These are phyloP conservation scores for Yoshiicerus persimilis DNA, from an alignment of 1,140 invertebrate species.

Conservation along the genomic window DNA sequence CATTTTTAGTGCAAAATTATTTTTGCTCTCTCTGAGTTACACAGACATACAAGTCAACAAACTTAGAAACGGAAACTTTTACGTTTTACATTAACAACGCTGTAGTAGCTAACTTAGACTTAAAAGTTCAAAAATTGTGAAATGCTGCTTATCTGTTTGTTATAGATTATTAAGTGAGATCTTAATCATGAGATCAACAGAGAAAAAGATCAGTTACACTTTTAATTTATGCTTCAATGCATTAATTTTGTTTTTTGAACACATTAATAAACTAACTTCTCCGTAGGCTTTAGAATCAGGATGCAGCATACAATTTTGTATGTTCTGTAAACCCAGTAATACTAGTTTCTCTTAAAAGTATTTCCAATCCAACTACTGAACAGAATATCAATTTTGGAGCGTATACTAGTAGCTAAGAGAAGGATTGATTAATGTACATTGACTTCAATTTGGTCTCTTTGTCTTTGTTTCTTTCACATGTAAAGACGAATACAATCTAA, in stretches of 20 bases:
- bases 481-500: conserved; percentile 97
- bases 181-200: neutral
- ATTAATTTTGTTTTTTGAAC: neutral
- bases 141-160: neutral
- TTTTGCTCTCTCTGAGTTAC: neutral
- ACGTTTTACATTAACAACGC: neutral
- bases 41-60: neutral
- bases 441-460: conserved; percentile 31
- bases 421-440: neutral
- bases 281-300: neutral
- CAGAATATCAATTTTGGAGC: neutral
- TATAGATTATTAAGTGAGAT: neutral
- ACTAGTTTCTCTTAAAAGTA: neutral
- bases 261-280: neutral
- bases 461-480: conserved; percentile 71
- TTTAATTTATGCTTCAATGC: neutral
- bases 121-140: too few species aligned
- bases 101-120: neutral
- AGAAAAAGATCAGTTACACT: neutral
- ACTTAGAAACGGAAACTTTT: too few species aligned
- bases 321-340: neutral
- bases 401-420: neutral
- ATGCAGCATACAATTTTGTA: neutral
- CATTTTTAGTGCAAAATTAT: neutral
- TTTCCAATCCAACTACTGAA: neutral